Evolutionary conservation across 2,888 invertebrate genomes (phyloP), one percentile per base, ranked within the genome.

Genomic region (Teleiodes luculella): DNA sequence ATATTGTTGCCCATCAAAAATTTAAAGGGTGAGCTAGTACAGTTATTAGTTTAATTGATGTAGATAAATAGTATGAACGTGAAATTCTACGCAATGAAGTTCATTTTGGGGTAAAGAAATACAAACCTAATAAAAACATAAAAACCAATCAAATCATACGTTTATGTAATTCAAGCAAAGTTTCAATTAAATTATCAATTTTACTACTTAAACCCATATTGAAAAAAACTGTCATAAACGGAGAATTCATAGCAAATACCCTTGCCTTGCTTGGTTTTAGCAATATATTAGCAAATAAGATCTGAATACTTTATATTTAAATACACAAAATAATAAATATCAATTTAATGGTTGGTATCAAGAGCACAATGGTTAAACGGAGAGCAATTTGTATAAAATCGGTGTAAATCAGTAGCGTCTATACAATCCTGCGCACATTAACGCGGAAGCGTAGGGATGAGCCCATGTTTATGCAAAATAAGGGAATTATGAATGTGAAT

Each of bases 401-500:
- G 54, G 70, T 64, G 77, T 88, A 83, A 82, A 83, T 88, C 84
- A 85, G 69, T 66, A 57, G 56, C 55, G 56, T 57, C 72, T 62
- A 77, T 80, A 71, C 70, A 82, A 75, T 64, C 53, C 56, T 65
- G 68, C 60, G 64, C 62, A 70, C 66, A 68, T 71, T 73, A 66
- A 78, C 71, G 67, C 78, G 72, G 73, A 80, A 80, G 73, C 73
- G 58, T 68, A 54, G 63, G 30, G 13, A 28, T 70, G 57, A 61
- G 78, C 87, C 87, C 87, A 77, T 85, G 83, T 86, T 85, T 86
- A 88, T 88, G 88, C 85, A 73, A 88, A 88, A 72, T 68, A 70
- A 60, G 55, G 58, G 16, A 54, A 64, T 70, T 64, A 58, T 64
- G 68, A 71, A 76, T 76, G 74, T 62, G 73, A 74, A 78, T 77